Percentiles rank a stretch among this genome's conserved stretches.
These are phyloP conservation scores for Margaritifera margaritifera DNA, from an alignment of 2,888 invertebrate species.

Conservation along the genomic window DNA sequence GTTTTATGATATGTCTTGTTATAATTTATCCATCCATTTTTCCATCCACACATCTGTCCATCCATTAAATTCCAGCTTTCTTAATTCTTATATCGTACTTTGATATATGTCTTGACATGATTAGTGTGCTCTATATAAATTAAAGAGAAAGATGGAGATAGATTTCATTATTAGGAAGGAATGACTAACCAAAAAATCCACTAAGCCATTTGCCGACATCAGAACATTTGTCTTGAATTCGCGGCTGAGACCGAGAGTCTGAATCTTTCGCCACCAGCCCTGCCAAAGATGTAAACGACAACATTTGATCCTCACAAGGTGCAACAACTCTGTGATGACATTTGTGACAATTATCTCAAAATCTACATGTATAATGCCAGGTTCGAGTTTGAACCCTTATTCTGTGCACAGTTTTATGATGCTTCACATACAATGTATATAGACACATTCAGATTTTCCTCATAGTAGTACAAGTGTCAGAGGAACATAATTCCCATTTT, in stretches of 20 bases:
- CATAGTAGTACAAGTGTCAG: neutral
- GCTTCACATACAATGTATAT: neutral
- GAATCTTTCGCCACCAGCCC: conserved; percentile 2
- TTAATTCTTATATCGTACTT: too few relatives aligned
- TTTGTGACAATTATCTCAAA: conserved; percentile 1
- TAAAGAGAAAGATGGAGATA: too few relatives aligned
- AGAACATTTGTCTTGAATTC: conserved; percentile 1
- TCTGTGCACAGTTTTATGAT: conserved; percentile 2
- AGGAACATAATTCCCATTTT: conserved; percentile 3
- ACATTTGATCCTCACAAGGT: neutral
- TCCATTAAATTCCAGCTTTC: too few relatives aligned
- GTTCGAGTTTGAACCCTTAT: neutral
- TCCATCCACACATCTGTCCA: too few relatives aligned
- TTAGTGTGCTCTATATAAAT: too few relatives aligned
- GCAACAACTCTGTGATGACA: neutral
- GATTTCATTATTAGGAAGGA: conserved; percentile 2
- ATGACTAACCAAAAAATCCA: conserved; percentile 2
- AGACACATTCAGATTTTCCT: conserved; percentile 1
- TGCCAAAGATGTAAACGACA: conserved; percentile 3
- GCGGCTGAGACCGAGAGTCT: conserved; percentile 1
- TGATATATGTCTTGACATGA: too few relatives aligned
- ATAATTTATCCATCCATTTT: too few relatives aligned
- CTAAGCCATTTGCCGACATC: conserved; percentile 2
- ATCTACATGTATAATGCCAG: conserved; percentile 1
- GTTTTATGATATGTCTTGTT: too few relatives aligned